These are phyloP conservation scores for Porites lobata DNA, from an alignment of 92 coral and sea anemone species.

Conservation along the genomic window DNA sequence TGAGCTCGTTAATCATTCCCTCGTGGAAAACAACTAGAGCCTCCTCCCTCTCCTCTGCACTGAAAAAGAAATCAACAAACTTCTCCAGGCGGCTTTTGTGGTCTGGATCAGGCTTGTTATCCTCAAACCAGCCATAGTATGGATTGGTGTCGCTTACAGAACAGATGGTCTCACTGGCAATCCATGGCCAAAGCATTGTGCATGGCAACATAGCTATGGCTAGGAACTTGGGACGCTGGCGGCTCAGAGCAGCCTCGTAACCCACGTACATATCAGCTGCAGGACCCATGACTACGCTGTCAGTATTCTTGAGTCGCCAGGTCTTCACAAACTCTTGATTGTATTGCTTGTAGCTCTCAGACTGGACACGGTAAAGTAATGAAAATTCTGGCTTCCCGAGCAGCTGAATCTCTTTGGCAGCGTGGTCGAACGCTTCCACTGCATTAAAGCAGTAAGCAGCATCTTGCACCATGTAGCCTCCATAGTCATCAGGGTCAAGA, in stretches of 20 bases:
- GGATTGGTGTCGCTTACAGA: conserved; percentile 45
- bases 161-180: conserved; percentile 47
- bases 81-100: conserved; percentile 47
- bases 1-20: conserved; percentile 72
- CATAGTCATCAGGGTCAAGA: conserved; percentile 63
- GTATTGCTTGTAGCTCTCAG: conserved; percentile 49
- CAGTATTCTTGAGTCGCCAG: conserved; percentile 61
- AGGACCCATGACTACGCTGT: conserved; percentile 69
- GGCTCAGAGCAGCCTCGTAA: conserved; percentile 51
- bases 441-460: conserved; percentile 70
- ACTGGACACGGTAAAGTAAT: conserved; percentile 38
- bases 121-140: conserved; percentile 66
- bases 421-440: conserved; percentile 33
- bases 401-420: conserved; percentile 17
- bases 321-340: conserved; percentile 51
- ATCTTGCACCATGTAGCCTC: conserved; percentile 78
- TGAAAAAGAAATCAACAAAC: conserved; percentile 60
- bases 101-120: conserved; percentile 41
- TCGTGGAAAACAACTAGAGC: conserved; percentile 54
- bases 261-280: conserved; percentile 70
- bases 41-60: conserved; percentile 25
- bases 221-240: conserved; percentile 43
- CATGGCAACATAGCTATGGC: conserved; percentile 67
- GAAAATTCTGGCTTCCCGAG: conserved; percentile 37
- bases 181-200: conserved; percentile 68